Evolutionary conservation across 2,113 vertebrate species (phyloP), one percentile per base, ranked within the genome.

Genomic region (Himantopus leucocephalus): DNA sequence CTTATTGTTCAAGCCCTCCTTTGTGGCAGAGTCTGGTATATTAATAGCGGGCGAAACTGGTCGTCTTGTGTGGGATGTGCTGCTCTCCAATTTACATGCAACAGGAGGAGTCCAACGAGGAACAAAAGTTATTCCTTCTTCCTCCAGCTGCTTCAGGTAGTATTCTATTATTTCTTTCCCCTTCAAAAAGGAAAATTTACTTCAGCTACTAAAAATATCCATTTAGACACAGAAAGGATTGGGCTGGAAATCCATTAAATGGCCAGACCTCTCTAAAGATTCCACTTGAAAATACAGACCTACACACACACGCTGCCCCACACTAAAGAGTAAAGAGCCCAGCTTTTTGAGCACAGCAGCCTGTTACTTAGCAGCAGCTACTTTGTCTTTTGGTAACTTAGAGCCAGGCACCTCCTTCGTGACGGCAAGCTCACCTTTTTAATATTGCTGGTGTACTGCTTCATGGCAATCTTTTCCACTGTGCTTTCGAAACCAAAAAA

Each of bases 401-500:
- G 60, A 88, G 53, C 66, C 72, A 94, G 48, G 59, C 43, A 92
- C 18, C 55, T 87, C 62, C 45, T 67, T 78, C 67, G 16, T 10
- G 30, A 24, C 32, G 48, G 16, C 67, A 84, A n/a, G 66, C 98
- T 96, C 93, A 99, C 99, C 98, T 99, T 99, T 96, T 99, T 99
- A 95, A 99, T 99, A 97, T 98, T 99, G 97, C 98, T 98, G 75
- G 99, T 99, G 35, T 99, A 99, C 19, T 99, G 99, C 90, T 99
- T 99, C 99, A 99, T 99, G 27, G 99, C 99, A 53, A 99, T 98
- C 96, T 99, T 99, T 98, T 99, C 99, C 52, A 99, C 99, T 17
- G 98, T 98, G 97, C 99, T 99, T 98, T 99, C 99, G 90, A 99
- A 99, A 81, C 99, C 99, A 94, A 99, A 99, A 94, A 99, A 99